Evolutionary conservation across 2,888 invertebrate species (phyloP).

Genomic region (Sphecodes monilicornis): DNA sequence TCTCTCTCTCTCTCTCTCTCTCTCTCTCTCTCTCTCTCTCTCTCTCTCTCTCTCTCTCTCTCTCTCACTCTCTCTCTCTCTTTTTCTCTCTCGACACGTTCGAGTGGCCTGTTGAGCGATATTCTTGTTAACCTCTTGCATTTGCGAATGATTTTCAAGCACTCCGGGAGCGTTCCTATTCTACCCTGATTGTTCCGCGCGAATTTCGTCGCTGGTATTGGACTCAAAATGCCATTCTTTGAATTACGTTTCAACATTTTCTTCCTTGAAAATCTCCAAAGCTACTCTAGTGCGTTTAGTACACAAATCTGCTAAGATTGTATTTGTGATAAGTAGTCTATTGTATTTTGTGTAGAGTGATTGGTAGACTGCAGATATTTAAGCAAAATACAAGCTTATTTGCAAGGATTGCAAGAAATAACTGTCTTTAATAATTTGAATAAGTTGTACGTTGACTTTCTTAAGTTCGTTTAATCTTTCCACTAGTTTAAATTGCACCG

Average conservation of each 20-base stretch:
- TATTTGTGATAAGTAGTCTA: neutral
- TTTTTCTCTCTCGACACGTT: no score
- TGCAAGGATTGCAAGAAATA: no score
- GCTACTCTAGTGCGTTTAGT: neutral
- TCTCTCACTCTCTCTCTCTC: neutral
- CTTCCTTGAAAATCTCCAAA: neutral
- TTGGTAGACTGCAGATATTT: neutral
- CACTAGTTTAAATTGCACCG: no score
- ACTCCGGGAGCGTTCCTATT: neutral
- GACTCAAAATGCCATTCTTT: no score
- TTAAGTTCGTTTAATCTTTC: no score
- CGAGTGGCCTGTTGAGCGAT: conserved; percentile 6
- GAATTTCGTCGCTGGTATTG: neutral
- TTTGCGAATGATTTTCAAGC: neutral
- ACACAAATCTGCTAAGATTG: neutral
- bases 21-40: neutral
- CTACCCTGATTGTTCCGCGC: neutral
- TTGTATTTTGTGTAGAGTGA: neutral
- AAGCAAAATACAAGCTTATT: neutral
- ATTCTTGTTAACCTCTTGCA: conserved; percentile 2
- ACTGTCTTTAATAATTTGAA: no score
- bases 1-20: neutral
- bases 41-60: neutral
- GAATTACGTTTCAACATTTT: neutral
- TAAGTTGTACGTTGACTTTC: no score